These are phyloP conservation scores for Pangasius larnaudii DNA, from an alignment of 2,797 vertebrate genomes.

Conservation along the genomic window DNA sequence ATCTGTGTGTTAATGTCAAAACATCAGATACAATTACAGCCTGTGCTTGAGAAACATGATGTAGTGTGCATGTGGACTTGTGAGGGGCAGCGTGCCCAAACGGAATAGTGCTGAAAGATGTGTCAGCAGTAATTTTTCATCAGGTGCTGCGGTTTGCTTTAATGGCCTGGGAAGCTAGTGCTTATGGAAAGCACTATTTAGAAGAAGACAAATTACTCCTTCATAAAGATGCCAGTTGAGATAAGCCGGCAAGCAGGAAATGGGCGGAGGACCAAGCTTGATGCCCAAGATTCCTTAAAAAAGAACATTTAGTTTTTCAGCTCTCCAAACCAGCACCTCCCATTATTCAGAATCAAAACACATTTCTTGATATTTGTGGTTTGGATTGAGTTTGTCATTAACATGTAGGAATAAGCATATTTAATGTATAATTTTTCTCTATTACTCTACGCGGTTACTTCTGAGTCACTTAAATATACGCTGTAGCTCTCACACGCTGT, in stretches of 20 bases:
- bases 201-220: constrained; percentile 46
- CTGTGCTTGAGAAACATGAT: constrained; percentile 37
- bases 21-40: constrained; percentile 35
- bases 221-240: constrained; percentile 27
- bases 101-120: constrained; percentile 38
- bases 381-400: not conserved
- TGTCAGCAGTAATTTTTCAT: constrained; percentile 50
- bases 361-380: not conserved
- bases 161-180: constrained; percentile 35
- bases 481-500: not conserved
- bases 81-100: not conserved
- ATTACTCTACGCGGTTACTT: not conserved
- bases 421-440: not conserved
- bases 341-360: not conserved
- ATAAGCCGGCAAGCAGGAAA: constrained; percentile 37
- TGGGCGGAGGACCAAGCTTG: not conserved
- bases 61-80: constrained; percentile 18
- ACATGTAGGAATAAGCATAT: not conserved
- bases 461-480: not conserved
- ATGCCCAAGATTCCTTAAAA: constrained; percentile 16
- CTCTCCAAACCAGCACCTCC: not conserved
- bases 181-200: constrained; percentile 39
- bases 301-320: not conserved
- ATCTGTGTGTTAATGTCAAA: constrained; percentile 34
- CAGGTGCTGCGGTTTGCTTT: constrained; percentile 31